Evolutionary conservation across 2,797 vertebrate genomes (phyloP), one percentile per base, ranked within the genome.

Genomic region (Podarcis lilfordi): DNA sequence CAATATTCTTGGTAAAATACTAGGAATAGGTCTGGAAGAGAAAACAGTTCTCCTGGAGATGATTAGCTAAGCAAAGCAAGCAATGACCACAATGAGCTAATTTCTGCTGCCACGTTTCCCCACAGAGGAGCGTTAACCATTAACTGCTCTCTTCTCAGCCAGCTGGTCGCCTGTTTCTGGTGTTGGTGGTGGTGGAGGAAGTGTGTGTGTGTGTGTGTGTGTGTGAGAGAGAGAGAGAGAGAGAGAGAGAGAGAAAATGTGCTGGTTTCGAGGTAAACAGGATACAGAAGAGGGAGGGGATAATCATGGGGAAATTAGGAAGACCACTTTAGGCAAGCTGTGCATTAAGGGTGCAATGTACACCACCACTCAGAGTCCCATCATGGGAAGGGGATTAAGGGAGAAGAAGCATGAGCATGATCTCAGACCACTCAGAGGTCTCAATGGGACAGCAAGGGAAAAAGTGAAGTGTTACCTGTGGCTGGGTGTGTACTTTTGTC

Each of bases 91-190:
- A 77, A 9, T 61, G 82, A 88, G 71, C 78, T 82, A 82, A 90
- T 85, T 81, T 88, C 86, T 85, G 74, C 79, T 72, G 86, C 89
- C 83, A 88, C 83, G 64, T 90, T 88, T 78, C 78, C 72, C 37
- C 79, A 64, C 1, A n/a, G 78, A 82, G 37, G n/a, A 72, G 50
- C 11, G 37, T 85, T 90, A 88, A 90, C 83, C 72, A 86, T 90
- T 90, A 85, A 88, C 89, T 32, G 64, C 35, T 88, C 78, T 71
- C 45, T 82, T 72, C 71, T 11, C 61, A 77, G 77, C 25, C 43
- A 76, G 43, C 55, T 85, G 77, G 40, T 50, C 2, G 32, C 71
- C 45, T 32, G n/a, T 68, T 78, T 71, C 79, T 35, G 37, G 10
- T n/a, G 50, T 0, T 50, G 50, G 50, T 35, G 37, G 35, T n/a